A percentile compares a stretch with the other conserved stretches of the same genome.
These are phyloP conservation scores for Coranthus polyacanthus DNA, from an alignment of 2,797 vertebrate species.

Conservation along the genomic window DNA sequence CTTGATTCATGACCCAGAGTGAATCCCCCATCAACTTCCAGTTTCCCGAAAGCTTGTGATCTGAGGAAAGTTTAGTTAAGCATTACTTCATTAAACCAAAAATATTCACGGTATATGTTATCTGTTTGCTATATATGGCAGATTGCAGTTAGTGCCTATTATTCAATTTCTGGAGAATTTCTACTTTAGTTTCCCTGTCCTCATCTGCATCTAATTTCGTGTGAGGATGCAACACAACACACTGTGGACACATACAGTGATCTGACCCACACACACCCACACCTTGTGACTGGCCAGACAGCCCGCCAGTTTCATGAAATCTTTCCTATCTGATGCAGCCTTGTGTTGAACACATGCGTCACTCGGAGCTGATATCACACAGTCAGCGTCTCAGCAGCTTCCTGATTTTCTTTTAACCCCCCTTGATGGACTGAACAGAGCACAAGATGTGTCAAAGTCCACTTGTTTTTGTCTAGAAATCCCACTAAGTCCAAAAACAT, in stretches of 20 bases:
- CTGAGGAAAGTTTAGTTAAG: constrained; percentile 70
- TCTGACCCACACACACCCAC: constrained; percentile 68
- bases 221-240: constrained; percentile 22
- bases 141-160: neutral
- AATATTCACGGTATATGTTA: neutral
- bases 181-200: neutral
- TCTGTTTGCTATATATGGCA: neutral
- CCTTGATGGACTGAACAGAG: constrained; percentile 56
- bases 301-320: constrained; percentile 82
- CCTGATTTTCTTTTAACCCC: constrained; percentile 81
- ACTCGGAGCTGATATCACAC: constrained; percentile 82
- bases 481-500: too few species aligned
- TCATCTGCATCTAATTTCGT: constrained; percentile 16
- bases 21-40: constrained; percentile 81
- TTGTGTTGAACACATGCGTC: constrained; percentile 82
- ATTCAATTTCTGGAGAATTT: constrained; percentile 13
- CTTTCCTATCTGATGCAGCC: constrained; percentile 85
- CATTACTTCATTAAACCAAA: constrained; percentile 53
- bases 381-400: constrained; percentile 86
- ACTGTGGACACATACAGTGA: constrained; percentile 37
- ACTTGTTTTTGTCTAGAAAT: too few species aligned
- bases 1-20: constrained; percentile 84
- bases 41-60: constrained; percentile 82
- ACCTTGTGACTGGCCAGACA: constrained; percentile 87
- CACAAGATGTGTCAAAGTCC: constrained; percentile 28